phyloP scores from a whole-genome alignment of 2,888 invertebrate genomes.

The Magallana nippona region DNA sequence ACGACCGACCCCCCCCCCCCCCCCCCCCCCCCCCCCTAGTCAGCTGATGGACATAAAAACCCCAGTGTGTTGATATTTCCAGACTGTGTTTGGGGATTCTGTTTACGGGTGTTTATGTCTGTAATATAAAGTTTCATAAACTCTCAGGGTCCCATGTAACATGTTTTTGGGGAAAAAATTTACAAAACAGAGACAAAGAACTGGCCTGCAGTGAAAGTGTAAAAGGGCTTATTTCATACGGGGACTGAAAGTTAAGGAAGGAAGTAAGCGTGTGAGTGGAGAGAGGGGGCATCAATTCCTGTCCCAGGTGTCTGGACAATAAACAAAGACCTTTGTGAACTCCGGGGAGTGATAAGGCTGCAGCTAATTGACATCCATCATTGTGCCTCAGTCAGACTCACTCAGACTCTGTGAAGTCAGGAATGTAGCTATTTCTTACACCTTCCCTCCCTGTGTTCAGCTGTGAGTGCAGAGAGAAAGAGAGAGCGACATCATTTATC shows the following conservation, averaged over 20 bases:
- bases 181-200: no score
- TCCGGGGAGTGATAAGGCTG: not conserved
- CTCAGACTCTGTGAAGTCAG: not conserved
- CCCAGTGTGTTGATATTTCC: no score
- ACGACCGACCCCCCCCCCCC: no score
- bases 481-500: no score
- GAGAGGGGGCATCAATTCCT: not conserved
- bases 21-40: no score
- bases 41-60: no score
- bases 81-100: no score
- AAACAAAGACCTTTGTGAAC: conserved; percentile 22
- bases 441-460: not conserved
- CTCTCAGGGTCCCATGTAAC: no score
- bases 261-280: not conserved
- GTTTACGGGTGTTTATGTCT: no score
- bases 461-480: not conserved
- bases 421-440: not conserved
- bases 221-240: not conserved
- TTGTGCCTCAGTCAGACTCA: not conserved
- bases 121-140: no score
- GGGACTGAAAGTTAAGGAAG: not conserved
- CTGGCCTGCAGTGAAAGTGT: no score
- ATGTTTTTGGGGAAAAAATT: no score
- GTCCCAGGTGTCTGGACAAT: conserved; percentile 6
- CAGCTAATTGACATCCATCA: conserved; percentile 4